phyloP scores from a whole-genome alignment of 1,140 invertebrate species.

The Heliothis subflexa region DNA sequence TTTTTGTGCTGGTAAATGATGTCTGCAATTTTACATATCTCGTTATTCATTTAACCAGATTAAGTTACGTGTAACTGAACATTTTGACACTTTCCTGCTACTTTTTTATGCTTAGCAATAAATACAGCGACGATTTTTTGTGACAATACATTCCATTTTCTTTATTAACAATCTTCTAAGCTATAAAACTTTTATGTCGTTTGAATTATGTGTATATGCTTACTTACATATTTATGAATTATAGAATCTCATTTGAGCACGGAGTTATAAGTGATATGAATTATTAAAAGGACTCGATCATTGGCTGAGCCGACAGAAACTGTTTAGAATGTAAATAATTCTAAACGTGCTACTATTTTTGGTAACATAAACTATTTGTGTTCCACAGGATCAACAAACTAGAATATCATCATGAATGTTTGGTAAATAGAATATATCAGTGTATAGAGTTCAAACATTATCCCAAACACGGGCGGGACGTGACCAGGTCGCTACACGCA shows the following conservation, averaged over 20 bases:
- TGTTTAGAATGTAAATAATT: no score
- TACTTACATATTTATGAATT: constrained; percentile 26
- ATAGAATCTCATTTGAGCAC: constrained; percentile 4
- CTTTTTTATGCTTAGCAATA: background rate
- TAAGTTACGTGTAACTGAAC: background rate
- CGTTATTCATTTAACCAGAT: background rate
- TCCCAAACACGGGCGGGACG: constrained; percentile 35
- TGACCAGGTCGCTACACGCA: constrained; percentile 25
- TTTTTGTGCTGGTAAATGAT: constrained; percentile 6
- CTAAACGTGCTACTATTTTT: background rate
- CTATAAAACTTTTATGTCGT: constrained; percentile 22
- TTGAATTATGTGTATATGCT: constrained; percentile 16
- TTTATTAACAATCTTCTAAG: constrained; percentile 26
- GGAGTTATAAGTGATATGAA: background rate
- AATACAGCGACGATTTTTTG: background rate
- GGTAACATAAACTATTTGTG: background rate
- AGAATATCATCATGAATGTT: background rate
- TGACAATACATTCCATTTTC: constrained; percentile 19
- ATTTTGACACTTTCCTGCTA: no score
- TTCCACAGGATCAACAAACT: background rate
- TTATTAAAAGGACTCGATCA: background rate
- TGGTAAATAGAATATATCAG: background rate
- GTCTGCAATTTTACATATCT: no score
- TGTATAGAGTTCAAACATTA: constrained; percentile 32
- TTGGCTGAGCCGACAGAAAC: no score